phyloP scores from a whole-genome alignment of 1,140 invertebrate genomes.

The Rhyzopertha dominica region DNA sequence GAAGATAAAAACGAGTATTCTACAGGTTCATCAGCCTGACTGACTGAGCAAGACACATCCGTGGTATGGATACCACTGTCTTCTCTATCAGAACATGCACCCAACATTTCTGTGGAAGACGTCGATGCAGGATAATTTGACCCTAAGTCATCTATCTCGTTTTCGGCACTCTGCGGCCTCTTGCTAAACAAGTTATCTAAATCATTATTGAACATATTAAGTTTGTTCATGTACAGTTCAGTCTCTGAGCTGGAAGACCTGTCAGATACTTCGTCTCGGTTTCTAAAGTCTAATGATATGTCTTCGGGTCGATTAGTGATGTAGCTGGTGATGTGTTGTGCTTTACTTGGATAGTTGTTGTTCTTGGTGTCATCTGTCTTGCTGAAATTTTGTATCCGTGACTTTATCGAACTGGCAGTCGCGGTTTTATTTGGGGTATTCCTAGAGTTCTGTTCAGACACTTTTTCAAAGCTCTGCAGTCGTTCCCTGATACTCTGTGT shows the following conservation, averaged over 20 bases:
- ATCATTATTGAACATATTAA: conserved; percentile 36
- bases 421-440: conserved; percentile 29
- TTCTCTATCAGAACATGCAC: conserved; percentile 64
- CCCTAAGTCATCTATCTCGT: conserved; percentile 41
- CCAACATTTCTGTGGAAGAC: conserved; percentile 49
- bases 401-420: conserved; percentile 32
- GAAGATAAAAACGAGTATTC: conserved; percentile 37
- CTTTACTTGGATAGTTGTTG: conserved; percentile 21
- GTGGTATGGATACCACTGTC: conserved; percentile 78
- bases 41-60: conserved; percentile 70
- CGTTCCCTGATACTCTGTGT: conserved; percentile 67
- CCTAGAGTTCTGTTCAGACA: conserved; percentile 33
- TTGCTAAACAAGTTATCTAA: conserved; percentile 32
- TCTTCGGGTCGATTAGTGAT: conserved; percentile 28
- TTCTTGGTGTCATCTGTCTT: conserved; percentile 35
- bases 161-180: conserved; percentile 39
- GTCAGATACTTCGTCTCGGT: conserved; percentile 13
- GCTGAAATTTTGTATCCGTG: conserved; percentile 33
- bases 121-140: conserved; percentile 51
- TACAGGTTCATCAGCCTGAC: conserved; percentile 63
- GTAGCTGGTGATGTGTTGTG: conserved; percentile 31
- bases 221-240: conserved; percentile 36
- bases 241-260: conserved; percentile 36
- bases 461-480: conserved; percentile 58
- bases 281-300: background rate